A percentile compares a stretch with the other conserved stretches of the same genome.
phyloP scores from a whole-genome alignment of 2,888 invertebrate genomes.

The Mystacides longicornis region DNA sequence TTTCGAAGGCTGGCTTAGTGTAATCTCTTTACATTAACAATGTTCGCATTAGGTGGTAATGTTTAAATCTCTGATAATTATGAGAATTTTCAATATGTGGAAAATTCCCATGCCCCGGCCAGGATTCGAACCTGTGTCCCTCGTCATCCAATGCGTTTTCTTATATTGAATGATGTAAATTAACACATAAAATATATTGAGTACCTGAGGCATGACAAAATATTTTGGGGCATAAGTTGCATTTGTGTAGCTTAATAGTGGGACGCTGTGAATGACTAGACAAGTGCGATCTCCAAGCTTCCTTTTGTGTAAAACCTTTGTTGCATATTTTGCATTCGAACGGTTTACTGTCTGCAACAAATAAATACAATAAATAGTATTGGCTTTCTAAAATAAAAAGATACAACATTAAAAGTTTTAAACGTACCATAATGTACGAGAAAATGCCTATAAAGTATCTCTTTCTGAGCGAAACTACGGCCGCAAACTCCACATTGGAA shows the following conservation, averaged over 20 bases:
- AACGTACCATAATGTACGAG: slow-evolving; percentile 45
- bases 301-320: slow-evolving; percentile 66
- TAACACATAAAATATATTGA: too few species aligned
- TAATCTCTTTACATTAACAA: too few species aligned
- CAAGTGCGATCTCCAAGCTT: slow-evolving; percentile 57
- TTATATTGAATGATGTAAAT: too few species aligned
- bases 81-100: too few species aligned
- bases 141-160: too few species aligned
- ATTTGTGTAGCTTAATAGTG: slow-evolving; percentile 53
- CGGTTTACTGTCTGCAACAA: slow-evolving; percentile 41
- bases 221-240: slow-evolving; percentile 57
- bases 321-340: slow-evolving; percentile 58
- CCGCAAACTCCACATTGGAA: slow-evolving; percentile 50
- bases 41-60: too few species aligned
- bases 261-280: slow-evolving; percentile 46
- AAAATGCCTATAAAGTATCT: slow-evolving; percentile 57
- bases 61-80: too few species aligned
- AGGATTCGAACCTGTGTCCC: too few species aligned
- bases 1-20: too few species aligned
- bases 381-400: too few species aligned
- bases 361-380: neutral
- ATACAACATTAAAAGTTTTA: neutral
- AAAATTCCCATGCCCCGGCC: too few species aligned
- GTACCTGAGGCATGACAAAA: slow-evolving; percentile 41
- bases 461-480: slow-evolving; percentile 65